Evolutionary conservation across 2,797 vertebrate genomes (phyloP), one percentile per base, ranked within the genome.

Genomic region (Gallinago solitaria): DNA sequence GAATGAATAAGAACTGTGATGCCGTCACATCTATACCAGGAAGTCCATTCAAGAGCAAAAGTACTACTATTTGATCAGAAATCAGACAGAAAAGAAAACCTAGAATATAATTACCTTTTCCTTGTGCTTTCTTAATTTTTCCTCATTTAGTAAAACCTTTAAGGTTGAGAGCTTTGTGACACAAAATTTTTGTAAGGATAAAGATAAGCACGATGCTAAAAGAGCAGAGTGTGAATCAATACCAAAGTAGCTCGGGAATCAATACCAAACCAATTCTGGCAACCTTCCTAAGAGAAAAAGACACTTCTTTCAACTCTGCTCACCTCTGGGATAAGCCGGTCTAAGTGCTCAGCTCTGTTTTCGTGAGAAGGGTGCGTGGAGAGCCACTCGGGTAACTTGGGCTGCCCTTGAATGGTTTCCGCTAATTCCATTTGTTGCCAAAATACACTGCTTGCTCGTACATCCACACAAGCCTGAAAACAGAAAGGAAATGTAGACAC

Each of bases 301-400:
- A 2, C 14, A 6, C 2, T 56, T 56, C 32, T 16, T 45, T 41
- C 33, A 50, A 53, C 20, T 45, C 69, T 91, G 57, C 98, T 97
- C 96, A 99, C 99, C 99, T 99, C 97, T 20, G 99, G 99, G 80
- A 99, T 95, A 47, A 99, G 98, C 57, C 98, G 98, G 57, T 99
- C 98, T 96, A 99, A 95, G 87, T 98, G 98, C 68, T 98, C 97
- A 28, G 97, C 97, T 87, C 99, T 98, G 93, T 98, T 99, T 68
- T 96, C 98, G 88, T 99, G 99, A 9, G 99, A 99, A 7, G 99
- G 99, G 93, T 99, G 99, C 13, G 99, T 99, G 88, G 99, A 99
- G 57, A 99, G 97, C 99, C 99, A 99, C 97, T 99, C 98, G 0
- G 99, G 99, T 45, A 98, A 9, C 83, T 65, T 97, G 33, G 97